Base-by-base conservation (phyloP, 2,888 invertebrate species). In the Spodoptera picta region DNA sequence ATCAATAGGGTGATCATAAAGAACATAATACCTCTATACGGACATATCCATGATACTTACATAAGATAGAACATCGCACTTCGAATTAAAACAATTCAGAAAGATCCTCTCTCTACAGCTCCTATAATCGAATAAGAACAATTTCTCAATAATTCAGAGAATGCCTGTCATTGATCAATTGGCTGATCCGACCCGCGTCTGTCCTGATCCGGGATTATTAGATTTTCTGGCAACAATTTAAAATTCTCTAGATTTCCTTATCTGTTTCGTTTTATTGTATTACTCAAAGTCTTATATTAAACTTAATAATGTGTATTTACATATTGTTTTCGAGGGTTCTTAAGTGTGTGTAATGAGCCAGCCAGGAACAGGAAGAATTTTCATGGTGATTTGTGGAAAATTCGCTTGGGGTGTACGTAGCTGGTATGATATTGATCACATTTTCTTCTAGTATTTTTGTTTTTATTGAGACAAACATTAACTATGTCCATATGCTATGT, bases 151-250 rank as follows among this genome's bases (percentile, higher is more conserved):
- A 86, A 85, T 84, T 83, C 83, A 77, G 82, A 65, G 78, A 80
- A 84, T 84, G 75, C 71, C 79, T 80, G 85, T 82, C 87, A 86
- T 81, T 86, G 85, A 87, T 87, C 85, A 87, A 88, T 89, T 86
- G 88, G 70, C 84, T 86, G 85, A 84, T 82, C 82, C 81, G 71
- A 81, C 67, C 80, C 81, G 73, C 79, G 69, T 74, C 68, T 78
- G 63, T 56, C 71, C 69, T 63, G 71, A 72, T 65, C 77, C 59
- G 70, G 68, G 83, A 86, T 88, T 89, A 88, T 89, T 88, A 84
- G 83, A 88, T 89, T 88, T 83, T 67, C 81, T 79, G 80, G 77
- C 74, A 82, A 84, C 80, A 83, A 84, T 87, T 87, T 82, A 74
- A 82, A 83, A 80, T 79, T 75, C 65, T 58, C 62, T 53, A 72